These are phyloP conservation scores for Celastrina argiolus DNA, from an alignment of 2,888 invertebrate species.

Conservation along the genomic window DNA sequence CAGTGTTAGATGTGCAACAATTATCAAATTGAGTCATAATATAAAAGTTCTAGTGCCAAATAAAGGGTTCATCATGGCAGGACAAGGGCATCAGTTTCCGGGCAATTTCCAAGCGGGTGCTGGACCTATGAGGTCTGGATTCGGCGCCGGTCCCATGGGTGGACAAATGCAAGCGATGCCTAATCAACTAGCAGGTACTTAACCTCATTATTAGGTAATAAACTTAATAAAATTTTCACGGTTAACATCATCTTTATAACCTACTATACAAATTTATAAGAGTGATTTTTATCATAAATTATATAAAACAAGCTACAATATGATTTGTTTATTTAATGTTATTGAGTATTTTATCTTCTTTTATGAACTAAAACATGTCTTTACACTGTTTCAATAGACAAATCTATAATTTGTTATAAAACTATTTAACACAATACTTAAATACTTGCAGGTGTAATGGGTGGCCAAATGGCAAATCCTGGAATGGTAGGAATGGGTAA, in stretches of 20 bases:
- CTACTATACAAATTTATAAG: too few species aligned
- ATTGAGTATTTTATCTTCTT: not conserved
- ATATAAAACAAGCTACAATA: not conserved
- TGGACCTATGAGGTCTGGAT: slow-evolving; percentile 80
- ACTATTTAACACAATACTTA: not conserved
- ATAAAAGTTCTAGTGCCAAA: not conserved
- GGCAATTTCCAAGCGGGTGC: slow-evolving; percentile 81
- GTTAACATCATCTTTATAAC: too few species aligned
- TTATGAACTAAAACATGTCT: not conserved
- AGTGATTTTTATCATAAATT: too few species aligned
- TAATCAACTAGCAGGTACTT: slow-evolving; percentile 74
- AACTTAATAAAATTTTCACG: not conserved
- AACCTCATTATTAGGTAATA: not conserved
- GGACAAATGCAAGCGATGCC: slow-evolving; percentile 79
- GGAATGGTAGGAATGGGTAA: slow-evolving; percentile 79
- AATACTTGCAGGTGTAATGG: slow-evolving; percentile 68
- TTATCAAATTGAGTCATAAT: not conserved
- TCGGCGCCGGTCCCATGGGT: slow-evolving; percentile 77
- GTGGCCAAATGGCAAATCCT: slow-evolving; percentile 71
- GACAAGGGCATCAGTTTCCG: slow-evolving; percentile 85
- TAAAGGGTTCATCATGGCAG: slow-evolving; percentile 74
- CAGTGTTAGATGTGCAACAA: not conserved
- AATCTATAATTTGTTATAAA: not conserved
- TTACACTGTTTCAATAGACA: not conserved
- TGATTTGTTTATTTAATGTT: not conserved